Conservation (phyloP, 2,113 vertebrate genomes). For the Empidonax alnorum region DNA sequence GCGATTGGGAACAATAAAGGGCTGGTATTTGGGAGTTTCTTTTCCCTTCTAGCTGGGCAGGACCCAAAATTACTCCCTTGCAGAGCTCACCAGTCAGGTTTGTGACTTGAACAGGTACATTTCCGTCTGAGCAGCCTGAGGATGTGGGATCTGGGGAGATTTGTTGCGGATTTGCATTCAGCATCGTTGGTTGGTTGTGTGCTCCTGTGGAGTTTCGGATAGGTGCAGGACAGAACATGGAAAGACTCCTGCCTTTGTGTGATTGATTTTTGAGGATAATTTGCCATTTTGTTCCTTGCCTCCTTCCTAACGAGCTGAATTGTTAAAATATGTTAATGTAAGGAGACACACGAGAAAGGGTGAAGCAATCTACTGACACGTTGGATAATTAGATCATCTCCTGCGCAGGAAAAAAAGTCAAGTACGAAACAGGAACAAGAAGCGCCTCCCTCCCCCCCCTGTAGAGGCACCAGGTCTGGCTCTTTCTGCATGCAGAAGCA, state of each 20-base stretch:
- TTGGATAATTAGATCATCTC: conserved; percentile 66
- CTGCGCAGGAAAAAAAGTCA: conserved; percentile 51
- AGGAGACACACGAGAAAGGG: conserved; percentile 9
- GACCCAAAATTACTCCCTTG: background rate
- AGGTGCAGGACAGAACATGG: background rate
- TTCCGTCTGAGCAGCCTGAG: background rate
- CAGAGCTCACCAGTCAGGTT: background rate
- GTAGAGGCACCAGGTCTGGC: conserved; percentile 37
- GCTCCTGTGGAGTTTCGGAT: background rate
- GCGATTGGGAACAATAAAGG: conserved; percentile 1
- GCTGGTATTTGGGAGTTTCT: background rate
- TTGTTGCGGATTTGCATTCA: background rate
- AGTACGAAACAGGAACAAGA: conserved; percentile 68
- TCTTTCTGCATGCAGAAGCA: conserved; percentile 53
- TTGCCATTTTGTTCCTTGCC: background rate
- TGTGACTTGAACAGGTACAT: background rate
- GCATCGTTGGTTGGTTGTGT: background rate
- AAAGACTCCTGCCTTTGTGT: conserved; percentile 1
- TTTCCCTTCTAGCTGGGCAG: background rate
- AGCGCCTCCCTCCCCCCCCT: conserved; percentile 12
- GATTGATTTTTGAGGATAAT: conserved; percentile 18
- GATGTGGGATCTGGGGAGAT: background rate
- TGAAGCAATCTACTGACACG: conserved; percentile 52
- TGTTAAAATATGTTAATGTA: conserved; percentile 58
- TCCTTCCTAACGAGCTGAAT: conserved; percentile 39